Evolutionary conservation across 1,140 invertebrate genomes (phyloP).

Genomic region (Caerostris darwini): DNA sequence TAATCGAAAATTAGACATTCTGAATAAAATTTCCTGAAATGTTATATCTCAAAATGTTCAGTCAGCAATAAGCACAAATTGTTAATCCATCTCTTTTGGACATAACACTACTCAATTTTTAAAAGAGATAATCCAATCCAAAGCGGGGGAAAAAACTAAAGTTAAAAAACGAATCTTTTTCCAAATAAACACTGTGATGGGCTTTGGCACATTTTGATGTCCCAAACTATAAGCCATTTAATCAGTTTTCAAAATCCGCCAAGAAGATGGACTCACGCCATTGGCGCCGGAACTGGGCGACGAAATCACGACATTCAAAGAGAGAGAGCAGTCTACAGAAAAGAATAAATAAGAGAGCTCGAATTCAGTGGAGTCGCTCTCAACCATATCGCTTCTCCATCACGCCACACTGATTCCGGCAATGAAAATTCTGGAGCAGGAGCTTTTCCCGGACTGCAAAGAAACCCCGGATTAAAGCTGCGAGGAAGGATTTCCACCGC

Average conservation of each 20-base stretch:
- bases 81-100: neutral
- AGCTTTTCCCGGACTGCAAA: constrained; percentile 31
- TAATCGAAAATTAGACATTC: no score
- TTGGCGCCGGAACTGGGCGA: neutral
- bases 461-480: constrained; percentile 12
- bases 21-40: no score
- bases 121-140: neutral
- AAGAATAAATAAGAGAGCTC: constrained; percentile 28
- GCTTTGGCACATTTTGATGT: neutral
- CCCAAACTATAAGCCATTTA: constrained; percentile 23
- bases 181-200: neutral
- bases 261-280: neutral
- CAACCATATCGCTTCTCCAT: constrained; percentile 20
- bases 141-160: neutral
- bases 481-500: neutral
- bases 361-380: neutral
- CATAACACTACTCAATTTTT: neutral
- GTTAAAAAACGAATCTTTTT: neutral
- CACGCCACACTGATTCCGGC: neutral
- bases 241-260: neutral
- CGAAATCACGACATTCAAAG: constrained; percentile 16
- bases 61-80: no score
- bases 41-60: no score
- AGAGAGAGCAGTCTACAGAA: neutral
- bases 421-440: neutral